Evolutionary conservation across 1,140 invertebrate genomes (phyloP), one percentile per base, ranked within the genome.

Genomic region (Holotrichia oblita): DNA sequence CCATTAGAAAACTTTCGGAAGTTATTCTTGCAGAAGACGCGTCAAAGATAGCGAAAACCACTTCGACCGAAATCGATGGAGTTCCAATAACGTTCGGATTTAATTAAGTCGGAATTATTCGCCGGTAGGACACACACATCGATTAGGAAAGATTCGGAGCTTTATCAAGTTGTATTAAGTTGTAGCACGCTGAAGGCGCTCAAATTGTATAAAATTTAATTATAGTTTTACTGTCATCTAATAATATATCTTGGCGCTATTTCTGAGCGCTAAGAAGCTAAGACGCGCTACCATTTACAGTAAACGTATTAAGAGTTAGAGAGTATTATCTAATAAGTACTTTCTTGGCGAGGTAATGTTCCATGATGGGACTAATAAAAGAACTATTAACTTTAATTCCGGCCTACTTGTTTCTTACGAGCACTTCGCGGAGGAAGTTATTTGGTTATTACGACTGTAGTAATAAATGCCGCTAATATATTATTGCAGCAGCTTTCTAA

Each of bases 291-390:
- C 44, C 44, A 48, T 48, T 48, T 48, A 48, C 44, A n/a, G 12
- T 48, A 12, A n/a, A 48, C 12, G 44, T 48, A 48, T 48, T 48
- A 48, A n/a, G 44, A 48, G 44, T 48, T 48, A 48, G 44, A 48
- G 44, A 48, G 44, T 48, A n/a, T 48, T 48, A 48, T 48, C 44
- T 48, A 48, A 48, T 48, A 48, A 48, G 12, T 48, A 48, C 44
- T 12, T 48, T 48, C 44, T 48, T 48, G 12, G 44, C 12, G 44
- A 6, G 44, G 44, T 48, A 48, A 48, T 48, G n/a, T 48, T 12
- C 12, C 44, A n/a, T 48, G 12, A 48, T 48, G n/a, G 44, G 12
- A n/a, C 12, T 48, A 48, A 12, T 48, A 48, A 48, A 48, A 10
- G 12, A 48, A n/a, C 12, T 48, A 48, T 12, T 48, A 48, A 48